These are phyloP conservation scores for Melanotaenia nigrans DNA, from an alignment of 2,797 vertebrate genomes.

Conservation along the genomic window DNA sequence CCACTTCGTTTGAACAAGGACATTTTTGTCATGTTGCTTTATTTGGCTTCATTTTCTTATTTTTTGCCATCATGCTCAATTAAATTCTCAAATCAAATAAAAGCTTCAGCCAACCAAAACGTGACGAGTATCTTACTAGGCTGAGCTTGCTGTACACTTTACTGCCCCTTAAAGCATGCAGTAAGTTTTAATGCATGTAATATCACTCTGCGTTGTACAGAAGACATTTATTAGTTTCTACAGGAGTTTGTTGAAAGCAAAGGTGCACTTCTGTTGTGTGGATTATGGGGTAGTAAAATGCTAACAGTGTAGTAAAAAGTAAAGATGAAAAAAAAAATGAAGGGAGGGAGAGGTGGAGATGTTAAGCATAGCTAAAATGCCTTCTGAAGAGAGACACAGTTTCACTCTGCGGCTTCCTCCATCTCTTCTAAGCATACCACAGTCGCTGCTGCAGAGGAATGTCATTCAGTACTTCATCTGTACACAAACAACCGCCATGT, in stretches of 20 bases:
- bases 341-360: neutral
- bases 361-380: constrained; percentile 53
- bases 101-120: constrained; percentile 21
- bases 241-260: neutral
- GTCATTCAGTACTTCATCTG: constrained; percentile 64
- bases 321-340: constrained; percentile 36
- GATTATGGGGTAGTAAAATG: neutral
- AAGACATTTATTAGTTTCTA: neutral
- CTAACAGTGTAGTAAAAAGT: constrained; percentile 2
- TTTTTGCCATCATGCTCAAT: too few relatives aligned
- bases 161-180: neutral
- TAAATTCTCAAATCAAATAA: too few relatives aligned
- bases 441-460: constrained; percentile 52
- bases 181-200: neutral
- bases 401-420: constrained; percentile 53
- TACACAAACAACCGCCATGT: constrained; percentile 40
- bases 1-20: too few relatives aligned
- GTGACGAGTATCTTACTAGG: constrained; percentile 15
- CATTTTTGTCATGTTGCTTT: too few relatives aligned
- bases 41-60: too few relatives aligned
- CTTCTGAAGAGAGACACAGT: constrained; percentile 44
- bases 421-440: constrained; percentile 43
- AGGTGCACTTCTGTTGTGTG: neutral
- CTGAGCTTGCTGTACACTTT: constrained; percentile 21
- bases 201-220: constrained; percentile 1